Percentiles rank a stretch among this genome's conserved stretches.
These are phyloP conservation scores for Sebastes hubbsi DNA, from an alignment of 2,797 vertebrate genomes.

Conservation along the genomic window DNA sequence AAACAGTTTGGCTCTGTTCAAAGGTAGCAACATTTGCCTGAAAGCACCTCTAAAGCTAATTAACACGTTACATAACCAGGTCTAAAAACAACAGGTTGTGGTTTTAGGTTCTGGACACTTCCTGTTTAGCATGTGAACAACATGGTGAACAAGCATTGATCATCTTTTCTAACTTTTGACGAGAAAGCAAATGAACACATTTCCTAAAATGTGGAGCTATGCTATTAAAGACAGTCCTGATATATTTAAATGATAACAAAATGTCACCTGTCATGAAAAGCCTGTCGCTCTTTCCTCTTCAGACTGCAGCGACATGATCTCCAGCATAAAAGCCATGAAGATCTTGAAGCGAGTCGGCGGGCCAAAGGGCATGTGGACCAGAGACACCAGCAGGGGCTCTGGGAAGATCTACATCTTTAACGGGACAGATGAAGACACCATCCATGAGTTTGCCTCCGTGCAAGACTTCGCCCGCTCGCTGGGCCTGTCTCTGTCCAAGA, in stretches of 20 bases:
- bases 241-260: background rate
- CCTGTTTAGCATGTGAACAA: background rate
- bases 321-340: slow-evolving; percentile 96
- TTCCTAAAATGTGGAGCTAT: background rate
- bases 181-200: background rate
- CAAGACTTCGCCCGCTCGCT: slow-evolving; percentile 90
- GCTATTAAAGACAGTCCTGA: background rate
- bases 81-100: background rate
- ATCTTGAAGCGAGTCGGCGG: slow-evolving; percentile 92
- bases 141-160: background rate
- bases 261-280: background rate
- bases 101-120: background rate
- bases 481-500: slow-evolving; percentile 84
- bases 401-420: slow-evolving; percentile 94
- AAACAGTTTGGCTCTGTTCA: no score
- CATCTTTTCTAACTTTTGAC: background rate
- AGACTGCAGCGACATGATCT: slow-evolving; percentile 96
- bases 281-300: slow-evolving; percentile 25
- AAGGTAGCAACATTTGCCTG: no score
- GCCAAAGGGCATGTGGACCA: slow-evolving; percentile 91
- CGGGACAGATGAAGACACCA: slow-evolving; percentile 86
- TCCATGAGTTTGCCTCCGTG: slow-evolving; percentile 87
- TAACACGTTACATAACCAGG: background rate
- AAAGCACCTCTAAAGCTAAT: background rate
- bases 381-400: slow-evolving; percentile 80